Conservation (phyloP, 2,888 invertebrate genomes). For the Rambutsinella grinnellia region DNA sequence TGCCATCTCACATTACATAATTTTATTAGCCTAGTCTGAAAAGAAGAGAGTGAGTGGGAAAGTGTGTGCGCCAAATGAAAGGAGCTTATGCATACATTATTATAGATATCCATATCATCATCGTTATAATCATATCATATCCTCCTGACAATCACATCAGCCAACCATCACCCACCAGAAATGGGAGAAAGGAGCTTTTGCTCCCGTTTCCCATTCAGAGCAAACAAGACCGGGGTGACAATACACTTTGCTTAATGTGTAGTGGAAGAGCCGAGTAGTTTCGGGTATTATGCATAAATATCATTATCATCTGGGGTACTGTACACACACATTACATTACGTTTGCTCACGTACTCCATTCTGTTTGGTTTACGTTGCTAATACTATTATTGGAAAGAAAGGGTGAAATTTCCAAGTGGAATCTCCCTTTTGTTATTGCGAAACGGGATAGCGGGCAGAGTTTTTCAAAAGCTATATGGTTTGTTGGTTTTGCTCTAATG, state of each 20-base stretch:
- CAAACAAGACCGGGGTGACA: constrained; percentile 29
- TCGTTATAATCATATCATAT: constrained; percentile 1
- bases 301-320: not conserved
- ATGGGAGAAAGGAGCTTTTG: not conserved
- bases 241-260: constrained; percentile 31
- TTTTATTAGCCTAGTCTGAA: not conserved
- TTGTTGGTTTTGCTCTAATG: constrained; percentile 9
- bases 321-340: not conserved
- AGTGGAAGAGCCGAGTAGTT: not conserved
- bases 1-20: constrained; percentile 10
- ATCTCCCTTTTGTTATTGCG: not conserved
- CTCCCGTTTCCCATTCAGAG: constrained; percentile 4
- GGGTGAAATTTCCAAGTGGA: not conserved
- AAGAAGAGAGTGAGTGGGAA: too few relatives aligned
- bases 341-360: not conserved
- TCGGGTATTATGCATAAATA: not conserved
- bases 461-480: not conserved
- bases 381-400: not conserved
- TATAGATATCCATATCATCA: constrained; percentile 19
- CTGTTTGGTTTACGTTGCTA: not conserved
- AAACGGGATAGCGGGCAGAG: too few relatives aligned
- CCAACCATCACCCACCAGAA: constrained; percentile 23
- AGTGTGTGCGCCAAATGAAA: constrained; percentile 18
- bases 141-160: constrained; percentile 35
- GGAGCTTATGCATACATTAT: constrained; percentile 8